phyloP scores from a whole-genome alignment of 2,888 invertebrate genomes.

The Peribatodes rhomboidaria region DNA sequence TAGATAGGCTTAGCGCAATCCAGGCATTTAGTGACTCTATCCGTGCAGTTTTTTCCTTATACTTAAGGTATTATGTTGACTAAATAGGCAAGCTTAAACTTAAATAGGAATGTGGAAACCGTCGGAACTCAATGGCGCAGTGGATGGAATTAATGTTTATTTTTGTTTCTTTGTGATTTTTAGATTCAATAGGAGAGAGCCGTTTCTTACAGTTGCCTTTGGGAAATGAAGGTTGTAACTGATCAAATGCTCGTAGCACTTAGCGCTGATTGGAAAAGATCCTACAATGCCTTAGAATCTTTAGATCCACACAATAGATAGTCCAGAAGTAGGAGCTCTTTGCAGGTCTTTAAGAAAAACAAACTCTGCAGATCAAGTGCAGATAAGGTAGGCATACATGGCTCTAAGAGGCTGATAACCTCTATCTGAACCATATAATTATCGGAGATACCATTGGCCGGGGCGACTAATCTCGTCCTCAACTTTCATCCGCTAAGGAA shows the following conservation, averaged over 20 bases:
- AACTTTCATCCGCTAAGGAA: constrained; percentile 48
- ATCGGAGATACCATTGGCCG: constrained; percentile 81
- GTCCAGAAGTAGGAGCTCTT: not conserved
- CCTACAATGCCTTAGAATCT: not conserved
- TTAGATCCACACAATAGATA: constrained; percentile 3
- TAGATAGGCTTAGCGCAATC: constrained; percentile 39
- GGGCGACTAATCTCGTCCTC: constrained; percentile 67
- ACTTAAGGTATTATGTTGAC: constrained; percentile 11
- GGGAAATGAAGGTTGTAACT: constrained; percentile 7
- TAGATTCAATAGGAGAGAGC: constrained; percentile 12
- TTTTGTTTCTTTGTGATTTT: constrained; percentile 19
- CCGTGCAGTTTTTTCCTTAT: constrained; percentile 27
- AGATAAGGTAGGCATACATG: constrained; percentile 74
- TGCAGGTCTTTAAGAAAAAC: constrained; percentile 47
- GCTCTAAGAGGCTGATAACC: constrained; percentile 83
- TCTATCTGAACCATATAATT: constrained; percentile 82
- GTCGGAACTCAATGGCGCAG: constrained; percentile 6
- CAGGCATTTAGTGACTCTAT: constrained; percentile 37
- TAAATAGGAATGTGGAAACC: constrained; percentile 24
- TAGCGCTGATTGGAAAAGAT: constrained; percentile 3
- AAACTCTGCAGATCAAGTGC: constrained; percentile 65
- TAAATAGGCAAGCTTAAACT: constrained; percentile 23
- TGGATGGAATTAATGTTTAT: constrained; percentile 4
- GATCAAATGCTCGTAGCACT: constrained; percentile 11
- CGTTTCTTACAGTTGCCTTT: constrained; percentile 12